A percentile compares a stretch with the other conserved stretches of the same genome.
phyloP scores from a whole-genome alignment of 2,113 vertebrate genomes.

The Opisthocomus hoazin region DNA sequence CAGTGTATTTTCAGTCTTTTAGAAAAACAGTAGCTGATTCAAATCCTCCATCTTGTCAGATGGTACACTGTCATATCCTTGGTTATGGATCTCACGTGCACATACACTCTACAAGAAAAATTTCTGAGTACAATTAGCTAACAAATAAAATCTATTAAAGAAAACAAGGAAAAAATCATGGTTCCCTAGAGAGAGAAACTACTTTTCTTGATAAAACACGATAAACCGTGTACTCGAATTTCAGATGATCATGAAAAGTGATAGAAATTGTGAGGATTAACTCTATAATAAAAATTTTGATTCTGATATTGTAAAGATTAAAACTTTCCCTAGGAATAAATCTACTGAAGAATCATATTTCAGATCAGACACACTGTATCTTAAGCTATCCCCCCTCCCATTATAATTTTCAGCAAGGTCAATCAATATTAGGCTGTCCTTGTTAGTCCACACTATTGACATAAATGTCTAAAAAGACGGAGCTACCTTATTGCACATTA shows the following conservation, averaged over 20 bases:
- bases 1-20: neutral
- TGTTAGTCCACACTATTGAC: neutral
- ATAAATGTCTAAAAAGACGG: neutral
- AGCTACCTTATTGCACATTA: neutral
- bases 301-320: neutral
- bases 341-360: neutral
- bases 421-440: neutral
- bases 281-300: neutral
- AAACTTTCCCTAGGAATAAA: neutral
- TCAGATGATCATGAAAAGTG: neutral
- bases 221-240: neutral
- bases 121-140: neutral
- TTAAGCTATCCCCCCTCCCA: neutral
- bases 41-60: neutral
- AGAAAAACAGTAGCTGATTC: neutral
- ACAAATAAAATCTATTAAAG: neutral
- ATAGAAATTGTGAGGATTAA: neutral
- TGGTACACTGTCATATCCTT: neutral
- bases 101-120: neutral
- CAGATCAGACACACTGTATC: neutral
- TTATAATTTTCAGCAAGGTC: neutral
- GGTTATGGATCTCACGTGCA: neutral
- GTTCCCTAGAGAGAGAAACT: neutral
- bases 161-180: rapidly evolving
- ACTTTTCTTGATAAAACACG: neutral